Conservation (phyloP, 2,113 vertebrate genomes). For the Turnix velox region DNA sequence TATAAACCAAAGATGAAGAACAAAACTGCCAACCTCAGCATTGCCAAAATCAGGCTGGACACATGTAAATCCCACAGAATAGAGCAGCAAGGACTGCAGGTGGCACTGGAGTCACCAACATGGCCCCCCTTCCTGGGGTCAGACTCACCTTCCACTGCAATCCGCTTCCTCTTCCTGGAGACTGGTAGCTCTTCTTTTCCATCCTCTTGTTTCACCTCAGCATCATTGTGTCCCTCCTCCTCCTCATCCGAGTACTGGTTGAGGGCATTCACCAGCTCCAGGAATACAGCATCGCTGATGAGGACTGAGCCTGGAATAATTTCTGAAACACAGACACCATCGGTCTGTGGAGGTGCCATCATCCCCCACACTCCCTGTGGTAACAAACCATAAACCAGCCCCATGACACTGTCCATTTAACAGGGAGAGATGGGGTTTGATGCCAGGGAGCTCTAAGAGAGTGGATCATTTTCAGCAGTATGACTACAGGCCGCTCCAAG, state of each 20-base stretch:
- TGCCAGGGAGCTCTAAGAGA: neutral
- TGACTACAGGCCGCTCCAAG: neutral
- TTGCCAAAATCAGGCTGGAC: neutral
- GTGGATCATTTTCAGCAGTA: neutral
- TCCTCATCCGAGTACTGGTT: conserved; percentile 92
- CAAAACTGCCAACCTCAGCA: neutral
- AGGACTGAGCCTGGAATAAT: conserved; percentile 86
- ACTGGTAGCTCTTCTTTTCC: conserved; percentile 78
- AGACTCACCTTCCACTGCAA: conserved; percentile 66
- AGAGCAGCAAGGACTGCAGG: neutral
- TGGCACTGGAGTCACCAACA: neutral
- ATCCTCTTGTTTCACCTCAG: conserved; percentile 70
- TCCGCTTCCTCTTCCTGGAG: conserved; percentile 77
- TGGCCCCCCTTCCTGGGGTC: neutral
- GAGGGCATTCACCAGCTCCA: conserved; percentile 92
- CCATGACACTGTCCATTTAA: rapidly evolving
- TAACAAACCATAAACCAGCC: neutral
- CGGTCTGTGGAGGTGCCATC: neutral
- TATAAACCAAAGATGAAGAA: neutral
- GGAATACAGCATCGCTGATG: conserved; percentile 93
- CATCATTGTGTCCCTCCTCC: conserved; percentile 81
- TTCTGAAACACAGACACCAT: conserved; percentile 54
- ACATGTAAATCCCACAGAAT: neutral
- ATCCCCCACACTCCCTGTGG: rapidly evolving
- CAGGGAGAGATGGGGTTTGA: neutral